These are phyloP conservation scores for Leptarthrus brevirostris DNA, from an alignment of 2,888 invertebrate genomes.

Conservation along the genomic window DNA sequence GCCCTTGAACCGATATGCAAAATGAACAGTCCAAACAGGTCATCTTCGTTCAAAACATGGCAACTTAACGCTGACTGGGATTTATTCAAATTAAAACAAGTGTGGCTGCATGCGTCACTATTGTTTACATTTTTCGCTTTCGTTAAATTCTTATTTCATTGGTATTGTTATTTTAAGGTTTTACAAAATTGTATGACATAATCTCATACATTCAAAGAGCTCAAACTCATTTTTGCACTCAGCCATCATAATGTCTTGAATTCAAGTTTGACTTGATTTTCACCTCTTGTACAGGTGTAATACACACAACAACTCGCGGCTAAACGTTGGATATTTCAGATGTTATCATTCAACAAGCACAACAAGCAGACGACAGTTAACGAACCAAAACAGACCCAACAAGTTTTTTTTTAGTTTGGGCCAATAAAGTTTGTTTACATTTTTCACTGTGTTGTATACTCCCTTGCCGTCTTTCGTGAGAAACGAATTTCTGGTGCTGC, in stretches of 20 bases:
- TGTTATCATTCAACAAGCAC: neutral
- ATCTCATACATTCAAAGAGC: no score
- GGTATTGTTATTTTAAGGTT: no score
- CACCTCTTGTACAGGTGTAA: no score
- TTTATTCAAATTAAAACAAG: conserved; percentile 10
- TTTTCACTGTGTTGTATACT: neutral
- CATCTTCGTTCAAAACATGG: conserved; percentile 1
- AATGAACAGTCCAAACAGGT: conserved; percentile 5
- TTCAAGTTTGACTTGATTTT: no score
- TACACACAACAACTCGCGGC: neutral
- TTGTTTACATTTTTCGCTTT: conserved; percentile 19
- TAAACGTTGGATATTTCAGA: neutral
- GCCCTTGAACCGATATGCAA: neutral
- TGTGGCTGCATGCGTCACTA: conserved; percentile 9
- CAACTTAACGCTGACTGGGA: neutral
- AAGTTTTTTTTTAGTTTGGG: neutral
- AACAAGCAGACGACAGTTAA: neutral
- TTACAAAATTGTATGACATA: no score
- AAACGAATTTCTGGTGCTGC: neutral
- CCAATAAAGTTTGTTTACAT: neutral
- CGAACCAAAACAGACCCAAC: neutral
- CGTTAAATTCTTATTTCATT: neutral
- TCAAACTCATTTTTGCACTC: no score
- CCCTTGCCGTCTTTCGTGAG: neutral
- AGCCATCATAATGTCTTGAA: no score